Evolutionary conservation across 2,797 vertebrate species (phyloP).

Genomic region (Scarus forsteni): DNA sequence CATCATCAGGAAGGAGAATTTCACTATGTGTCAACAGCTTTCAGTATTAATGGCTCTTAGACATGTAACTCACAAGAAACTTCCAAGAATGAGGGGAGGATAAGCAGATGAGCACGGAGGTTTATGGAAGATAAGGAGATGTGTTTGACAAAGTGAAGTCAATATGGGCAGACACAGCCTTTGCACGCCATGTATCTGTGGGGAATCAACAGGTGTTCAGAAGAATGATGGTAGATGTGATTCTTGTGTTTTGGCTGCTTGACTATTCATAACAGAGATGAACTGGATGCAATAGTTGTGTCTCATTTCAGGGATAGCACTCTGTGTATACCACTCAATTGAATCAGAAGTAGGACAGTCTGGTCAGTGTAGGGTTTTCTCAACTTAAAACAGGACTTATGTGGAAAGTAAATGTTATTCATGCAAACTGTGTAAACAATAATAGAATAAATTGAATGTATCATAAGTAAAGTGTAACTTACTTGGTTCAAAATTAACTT

Average conservation of each 20-base stretch:
- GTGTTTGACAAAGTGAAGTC: conserved; percentile 20
- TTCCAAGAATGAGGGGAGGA: conserved; percentile 14
- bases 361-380: too few relatives aligned
- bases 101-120: conserved; percentile 10
- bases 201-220: conserved; percentile 45
- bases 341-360: too few relatives aligned
- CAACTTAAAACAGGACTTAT: too few relatives aligned
- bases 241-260: conserved; percentile 3
- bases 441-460: too few relatives aligned
- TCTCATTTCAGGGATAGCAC: background rate
- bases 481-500: too few relatives aligned
- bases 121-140: conserved; percentile 42
- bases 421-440: too few relatives aligned
- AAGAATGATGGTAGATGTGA: conserved; percentile 12
- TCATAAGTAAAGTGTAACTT: too few relatives aligned
- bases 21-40: conserved; percentile 39
- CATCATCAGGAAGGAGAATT: conserved; percentile 43
- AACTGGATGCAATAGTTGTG: too few relatives aligned
- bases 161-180: background rate
- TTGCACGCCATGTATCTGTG: conserved; percentile 19
- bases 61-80: conserved; percentile 43
- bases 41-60: conserved; percentile 56
- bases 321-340: too few relatives aligned
- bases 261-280: background rate
- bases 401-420: too few relatives aligned